These are phyloP conservation scores for Pyrgilauda ruficollis DNA, from an alignment of 2,113 vertebrate genomes.

Conservation along the genomic window DNA sequence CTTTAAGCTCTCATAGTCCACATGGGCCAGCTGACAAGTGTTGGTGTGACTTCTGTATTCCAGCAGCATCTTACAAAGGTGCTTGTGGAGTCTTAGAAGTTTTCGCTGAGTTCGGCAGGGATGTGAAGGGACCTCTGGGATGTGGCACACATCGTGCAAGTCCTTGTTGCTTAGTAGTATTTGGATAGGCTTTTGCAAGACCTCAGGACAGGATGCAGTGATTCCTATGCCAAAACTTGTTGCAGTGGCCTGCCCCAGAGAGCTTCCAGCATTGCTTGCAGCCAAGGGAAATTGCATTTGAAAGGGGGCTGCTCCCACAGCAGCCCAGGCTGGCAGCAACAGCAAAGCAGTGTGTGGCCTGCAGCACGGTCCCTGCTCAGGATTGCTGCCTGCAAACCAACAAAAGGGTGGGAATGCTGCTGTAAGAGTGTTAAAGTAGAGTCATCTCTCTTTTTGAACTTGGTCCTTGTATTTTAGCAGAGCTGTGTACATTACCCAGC, in stretches of 20 bases:
- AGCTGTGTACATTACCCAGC: background rate
- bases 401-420: background rate
- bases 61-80: background rate
- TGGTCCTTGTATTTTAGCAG: background rate
- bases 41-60: background rate
- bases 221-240: background rate
- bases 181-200: background rate
- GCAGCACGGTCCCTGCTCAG: background rate
- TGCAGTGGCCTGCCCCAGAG: background rate
- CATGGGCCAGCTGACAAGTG: accelerated
- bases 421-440: background rate
- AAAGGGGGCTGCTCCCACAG: background rate
- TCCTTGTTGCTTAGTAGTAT: accelerated
- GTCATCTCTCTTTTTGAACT: background rate
- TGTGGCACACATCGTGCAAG: background rate
- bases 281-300: background rate
- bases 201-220: background rate
- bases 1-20: accelerated
- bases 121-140: background rate
- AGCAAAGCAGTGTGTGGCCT: background rate
- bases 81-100: background rate
- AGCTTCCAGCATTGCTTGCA: background rate
- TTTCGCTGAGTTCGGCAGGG: background rate
- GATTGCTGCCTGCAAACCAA: background rate
- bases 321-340: background rate